Evolutionary conservation across 2,888 invertebrate genomes (phyloP).

Genomic region (Julus scanicus): DNA sequence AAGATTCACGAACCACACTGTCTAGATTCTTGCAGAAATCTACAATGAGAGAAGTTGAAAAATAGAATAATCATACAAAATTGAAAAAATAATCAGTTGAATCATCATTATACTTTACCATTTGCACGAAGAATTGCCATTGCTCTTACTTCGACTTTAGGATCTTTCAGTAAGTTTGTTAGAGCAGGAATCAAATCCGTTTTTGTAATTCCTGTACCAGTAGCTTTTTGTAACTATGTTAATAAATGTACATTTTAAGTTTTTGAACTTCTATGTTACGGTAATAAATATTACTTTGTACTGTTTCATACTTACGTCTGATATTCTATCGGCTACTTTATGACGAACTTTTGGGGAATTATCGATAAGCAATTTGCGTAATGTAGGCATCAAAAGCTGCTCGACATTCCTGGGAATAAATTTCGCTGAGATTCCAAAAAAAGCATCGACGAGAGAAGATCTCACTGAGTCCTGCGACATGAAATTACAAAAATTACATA

Average conservation of each 20-base stretch:
- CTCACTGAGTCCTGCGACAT: conserved; percentile 46
- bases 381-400: conserved; percentile 50
- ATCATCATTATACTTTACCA: neutral
- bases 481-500: neutral
- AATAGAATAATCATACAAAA: neutral
- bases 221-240: conserved; percentile 50
- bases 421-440: conserved; percentile 52
- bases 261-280: neutral
- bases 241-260: neutral
- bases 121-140: neutral
- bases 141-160: conserved; percentile 30
- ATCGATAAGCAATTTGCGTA: conserved; percentile 46
- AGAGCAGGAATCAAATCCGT: conserved; percentile 48
- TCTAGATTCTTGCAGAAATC: conserved; percentile 52
- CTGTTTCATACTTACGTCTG: conserved; percentile 1
- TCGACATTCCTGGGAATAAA: conserved; percentile 54
- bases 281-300: neutral
- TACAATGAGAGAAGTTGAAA: neutral
- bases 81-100: neutral
- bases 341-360: conserved; percentile 40
- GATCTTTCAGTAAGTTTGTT: conserved; percentile 20
- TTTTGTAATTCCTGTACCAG: conserved; percentile 38
- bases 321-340: conserved; percentile 37
- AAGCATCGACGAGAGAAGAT: conserved; percentile 39
- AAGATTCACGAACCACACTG: conserved; percentile 22